Base-by-base conservation (phyloP, 2,113 vertebrate species). In the Myiozetetes cayanensis region DNA sequence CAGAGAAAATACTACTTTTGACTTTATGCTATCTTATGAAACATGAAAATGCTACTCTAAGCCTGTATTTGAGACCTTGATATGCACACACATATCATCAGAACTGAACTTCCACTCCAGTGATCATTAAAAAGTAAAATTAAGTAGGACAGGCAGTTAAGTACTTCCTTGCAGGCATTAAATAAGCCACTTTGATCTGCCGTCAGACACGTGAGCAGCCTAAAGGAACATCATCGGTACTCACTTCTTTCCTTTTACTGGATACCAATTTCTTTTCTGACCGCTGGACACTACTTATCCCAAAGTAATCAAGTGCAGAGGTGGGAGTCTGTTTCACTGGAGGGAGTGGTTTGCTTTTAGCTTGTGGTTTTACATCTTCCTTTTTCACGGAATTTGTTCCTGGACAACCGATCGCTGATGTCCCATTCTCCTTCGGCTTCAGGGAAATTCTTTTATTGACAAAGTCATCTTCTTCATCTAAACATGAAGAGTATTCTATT, bases 391-490 rank as follows among this genome's bases (percentile, higher is more conserved):
- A 30, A n/a, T 93, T 52, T 37, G 86, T 12, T 55, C 86, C 73
- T 50, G 85, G 78, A 63, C 92, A 97, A 49, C 66, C 76, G 2
- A 22, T 30, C 7, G 77, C 95, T 76, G 97, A 92, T 0, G 33
- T 39, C 55, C 98, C 98, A 16, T 99, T 98, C 92, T 98, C 98
- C 95, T 98, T 98, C 1, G 97, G 95, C 85, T 98, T 99, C 76
- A 97, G 94, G 12, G 87, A 85, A 81, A 96, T 94, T 94, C 98
- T 99, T 96, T 98, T 96, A 59, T 93, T 94, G 63, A 95, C 79
- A 95, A 99, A 99, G 91, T 99, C 99, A 28, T 98, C 98, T 18
- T 99, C 99, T 23, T 99, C 99, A 98, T 99, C 99, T 99, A 94
- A 88, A 96, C 30, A 93, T 2, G 18, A 65, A 97, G 88, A 68